Evolutionary conservation across 53 echinoderm and acorn worm species (phyloP), one percentile per base, ranked within the genome.

Genomic region (Patiria pectinifera): DNA sequence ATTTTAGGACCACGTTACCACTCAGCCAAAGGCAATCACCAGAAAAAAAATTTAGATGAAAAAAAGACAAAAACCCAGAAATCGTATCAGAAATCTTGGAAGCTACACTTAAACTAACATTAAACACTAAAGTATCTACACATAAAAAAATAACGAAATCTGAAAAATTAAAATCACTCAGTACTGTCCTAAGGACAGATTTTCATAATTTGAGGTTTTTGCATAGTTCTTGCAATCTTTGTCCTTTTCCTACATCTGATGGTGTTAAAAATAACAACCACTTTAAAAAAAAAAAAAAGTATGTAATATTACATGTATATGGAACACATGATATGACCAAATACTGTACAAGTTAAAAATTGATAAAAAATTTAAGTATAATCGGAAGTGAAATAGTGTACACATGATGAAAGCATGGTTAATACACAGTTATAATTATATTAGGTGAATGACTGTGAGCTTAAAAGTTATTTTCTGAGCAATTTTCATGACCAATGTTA

Each of bases 341-440:
- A 89, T 78, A 89, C 46, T 78, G 79, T 89, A 89, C 59, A 59
- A 79, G 79, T 59, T 75, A 86, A 89, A 71, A 76, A 79, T 45
- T 78, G 79, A 89, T 89, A 89, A 89, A 78, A 76, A 53, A 75
- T 75, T 53, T 74, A 58, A 79, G 6, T 46, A 22, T 46, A 49
- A 86, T n/a, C 76, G 53, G 72, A 14, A 86, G 7, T 89, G 59
- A 89, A 43, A 89, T 58, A 78, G 70, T 74, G 24, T 53, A 74
- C 48, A 49, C 63, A 23, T 79, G 89, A 89, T 89, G 89, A 89
- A 89, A 89, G 89, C 62, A 89, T 78, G 89, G 24, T 89, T 53
- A 53, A 53, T 53, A 53, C 53, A 53, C 8, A 53, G 53, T 5
- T 53, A 53, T 0, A 53, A 6, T 5, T 53, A 53, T 53, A 53